Evolutionary conservation across 2,888 invertebrate species (phyloP), one percentile per base, ranked within the genome.

Genomic region (Thalpophila matura): DNA sequence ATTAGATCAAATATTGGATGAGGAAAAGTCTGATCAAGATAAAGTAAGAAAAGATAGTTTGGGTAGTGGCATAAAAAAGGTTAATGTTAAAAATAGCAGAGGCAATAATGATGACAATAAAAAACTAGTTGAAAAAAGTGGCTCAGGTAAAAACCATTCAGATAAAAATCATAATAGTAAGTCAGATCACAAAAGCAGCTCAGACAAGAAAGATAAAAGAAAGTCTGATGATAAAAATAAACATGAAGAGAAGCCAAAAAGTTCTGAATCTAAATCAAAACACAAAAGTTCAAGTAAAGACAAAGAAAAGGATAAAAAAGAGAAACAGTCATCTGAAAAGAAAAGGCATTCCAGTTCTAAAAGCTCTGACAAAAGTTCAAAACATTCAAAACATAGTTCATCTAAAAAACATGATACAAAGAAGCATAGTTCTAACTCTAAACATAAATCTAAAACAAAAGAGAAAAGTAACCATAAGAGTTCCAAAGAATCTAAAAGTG

Each of bases 1-100:
- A 40, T 82, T 95, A 63, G 95, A 90, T 76, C 91, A 95, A 88
- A 95, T 95, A 80, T 84, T 95, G 71, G 91, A 94, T 88, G 95
- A 94, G 83, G 94, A 94, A 82, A 92, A 90, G 75, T 49, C 74
- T 59, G 81, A 82, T 51, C 74, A 82, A 33, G 79, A 76, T 53
- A 79, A 66, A 75, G 4, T 62, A 26, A 64, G 5, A 26, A 74
- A 74, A 53, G 43, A 62, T 46, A 71, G 69, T 54, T 56, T 43
- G 40, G 64, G 66, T 56, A 69, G 46, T 57, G 65, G 61, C 37
- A 3, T 50, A 45, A 76, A 60, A 69, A 70, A 78, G 51, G 43
- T 31, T 42, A 55, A 51, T 55, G 49, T 26, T 63, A 81, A 77
- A 50, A 67, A 63, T 62, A 72, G 62, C 49, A 65, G 76, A 55